Percentiles rank a stretch among this genome's conserved stretches.
These are phyloP conservation scores for Agraylea sexmaculata DNA, from an alignment of 1,140 invertebrate genomes.

Conservation along the genomic window DNA sequence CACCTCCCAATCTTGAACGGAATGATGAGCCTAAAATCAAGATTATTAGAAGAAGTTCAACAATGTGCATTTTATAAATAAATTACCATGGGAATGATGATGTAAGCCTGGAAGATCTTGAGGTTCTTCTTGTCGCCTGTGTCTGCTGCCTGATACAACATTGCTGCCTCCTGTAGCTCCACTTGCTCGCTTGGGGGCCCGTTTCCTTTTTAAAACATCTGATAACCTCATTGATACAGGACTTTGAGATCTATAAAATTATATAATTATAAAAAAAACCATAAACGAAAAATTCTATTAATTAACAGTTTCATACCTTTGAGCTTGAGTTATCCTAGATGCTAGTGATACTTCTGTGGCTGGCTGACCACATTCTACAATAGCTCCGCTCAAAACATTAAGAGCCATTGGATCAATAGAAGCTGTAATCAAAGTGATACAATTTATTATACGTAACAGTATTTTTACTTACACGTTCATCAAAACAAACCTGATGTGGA, in stretches of 20 bases:
- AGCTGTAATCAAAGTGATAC: too few species aligned
- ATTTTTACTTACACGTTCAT: too few species aligned
- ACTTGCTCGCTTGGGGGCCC: slow-evolving; percentile 46
- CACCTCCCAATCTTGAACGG: slow-evolving; percentile 45
- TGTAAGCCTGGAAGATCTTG: slow-evolving; percentile 23
- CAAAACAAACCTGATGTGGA: too few species aligned
- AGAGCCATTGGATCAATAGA: too few species aligned
- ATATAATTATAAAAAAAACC: too few species aligned
- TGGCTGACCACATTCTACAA: too few species aligned
- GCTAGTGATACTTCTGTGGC: too few species aligned
- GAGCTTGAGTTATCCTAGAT: too few species aligned
- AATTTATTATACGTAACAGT: too few species aligned
- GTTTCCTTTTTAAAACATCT: slow-evolving; percentile 73
- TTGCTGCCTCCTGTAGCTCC: slow-evolving; percentile 21
- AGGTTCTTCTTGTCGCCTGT: slow-evolving; percentile 28
- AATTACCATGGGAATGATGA: slow-evolving; percentile 24
- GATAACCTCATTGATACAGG: slow-evolving; percentile 45
- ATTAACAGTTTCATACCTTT: too few species aligned
- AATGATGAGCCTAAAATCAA: slow-evolving; percentile 16
- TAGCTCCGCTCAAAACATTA: too few species aligned
- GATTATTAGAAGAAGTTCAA: slow-evolving; percentile 15
- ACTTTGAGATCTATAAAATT: slow-evolving; percentile 18
- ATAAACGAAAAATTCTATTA: not conserved
- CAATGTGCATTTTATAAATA: slow-evolving; percentile 40
- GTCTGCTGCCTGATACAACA: slow-evolving; percentile 16